Conservation (phyloP, 2,797 vertebrate genomes). For the Tachyglossus aculeatus region DNA sequence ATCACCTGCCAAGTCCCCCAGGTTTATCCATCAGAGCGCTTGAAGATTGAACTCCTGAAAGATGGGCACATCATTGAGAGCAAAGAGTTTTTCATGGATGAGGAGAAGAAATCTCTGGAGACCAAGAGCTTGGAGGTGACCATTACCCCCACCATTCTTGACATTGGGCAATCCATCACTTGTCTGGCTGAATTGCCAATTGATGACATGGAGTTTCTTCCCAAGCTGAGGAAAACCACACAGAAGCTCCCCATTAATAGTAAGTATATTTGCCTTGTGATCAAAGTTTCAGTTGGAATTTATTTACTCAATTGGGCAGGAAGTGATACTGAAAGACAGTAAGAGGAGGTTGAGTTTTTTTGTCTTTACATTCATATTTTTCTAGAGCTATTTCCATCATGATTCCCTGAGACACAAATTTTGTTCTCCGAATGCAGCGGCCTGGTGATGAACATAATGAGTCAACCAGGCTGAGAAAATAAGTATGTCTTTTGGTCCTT, state of each 20-base stretch:
- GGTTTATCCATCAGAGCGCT: constrained; percentile 73
- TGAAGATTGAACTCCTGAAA: constrained; percentile 76
- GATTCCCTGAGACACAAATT: too few species aligned
- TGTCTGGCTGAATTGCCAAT: constrained; percentile 77
- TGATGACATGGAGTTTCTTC: constrained; percentile 16
- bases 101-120: constrained; percentile 40
- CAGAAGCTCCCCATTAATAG: constrained; percentile 74
- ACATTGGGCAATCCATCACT: constrained; percentile 70
- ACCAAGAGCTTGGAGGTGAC: constrained; percentile 68
- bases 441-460: too few species aligned
- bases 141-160: constrained; percentile 53
- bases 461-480: too few species aligned
- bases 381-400: too few species aligned
- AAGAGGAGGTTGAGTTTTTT: too few species aligned
- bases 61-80: constrained; percentile 28
- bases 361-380: too few species aligned
- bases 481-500: too few species aligned
- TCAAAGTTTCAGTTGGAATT: background rate
- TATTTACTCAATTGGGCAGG: background rate
- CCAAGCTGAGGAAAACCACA: constrained; percentile 58
- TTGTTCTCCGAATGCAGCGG: too few species aligned
- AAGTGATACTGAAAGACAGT: too few species aligned
- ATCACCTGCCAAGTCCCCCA: constrained; percentile 75
- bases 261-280: constrained; percentile 70
- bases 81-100: constrained; percentile 24